A percentile compares a stretch with the other conserved stretches of the same genome.
Evolutionary conservation across 2,113 vertebrate genomes (phyloP).

Genomic region (Clarias batrachus): DNA sequence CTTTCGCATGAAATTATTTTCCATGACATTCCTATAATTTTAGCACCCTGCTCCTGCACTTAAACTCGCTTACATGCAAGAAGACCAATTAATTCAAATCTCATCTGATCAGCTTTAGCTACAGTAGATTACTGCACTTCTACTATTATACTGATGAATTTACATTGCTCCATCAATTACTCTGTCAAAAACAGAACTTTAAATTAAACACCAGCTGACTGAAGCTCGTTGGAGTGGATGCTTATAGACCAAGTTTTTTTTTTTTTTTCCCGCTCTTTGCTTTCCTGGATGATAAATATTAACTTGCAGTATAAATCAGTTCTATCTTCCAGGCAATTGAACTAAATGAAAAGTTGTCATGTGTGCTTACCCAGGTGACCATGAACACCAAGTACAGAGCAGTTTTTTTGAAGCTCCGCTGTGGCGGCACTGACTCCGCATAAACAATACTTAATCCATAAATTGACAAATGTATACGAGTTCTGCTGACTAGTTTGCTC

Average conservation of each 20-base stretch:
- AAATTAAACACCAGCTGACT: neutral
- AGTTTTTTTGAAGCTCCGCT: too few species aligned
- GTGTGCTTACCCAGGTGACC: neutral
- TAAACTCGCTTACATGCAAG: neutral
- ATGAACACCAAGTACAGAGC: neutral
- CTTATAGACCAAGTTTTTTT: neutral
- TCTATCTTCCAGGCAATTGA: neutral
- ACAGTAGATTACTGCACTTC: neutral
- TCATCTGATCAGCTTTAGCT: neutral
- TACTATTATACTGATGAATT: neutral
- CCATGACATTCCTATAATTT: neutral
- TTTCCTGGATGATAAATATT: neutral
- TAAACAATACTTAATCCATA: too few species aligned
- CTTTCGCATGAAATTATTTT: neutral
- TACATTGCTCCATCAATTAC: neutral
- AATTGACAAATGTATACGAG: too few species aligned
- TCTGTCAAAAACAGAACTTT: neutral
- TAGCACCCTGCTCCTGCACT: neutral
- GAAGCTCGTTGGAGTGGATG: neutral
- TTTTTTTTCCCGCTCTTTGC: neutral
- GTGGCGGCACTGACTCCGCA: too few species aligned
- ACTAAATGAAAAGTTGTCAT: neutral
- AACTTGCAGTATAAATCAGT: neutral
- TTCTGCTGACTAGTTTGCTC: too few species aligned
- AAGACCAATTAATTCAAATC: neutral